Evolutionary conservation across 1,140 invertebrate species (phyloP).

Genomic region (Aphelinus atriplicis): DNA sequence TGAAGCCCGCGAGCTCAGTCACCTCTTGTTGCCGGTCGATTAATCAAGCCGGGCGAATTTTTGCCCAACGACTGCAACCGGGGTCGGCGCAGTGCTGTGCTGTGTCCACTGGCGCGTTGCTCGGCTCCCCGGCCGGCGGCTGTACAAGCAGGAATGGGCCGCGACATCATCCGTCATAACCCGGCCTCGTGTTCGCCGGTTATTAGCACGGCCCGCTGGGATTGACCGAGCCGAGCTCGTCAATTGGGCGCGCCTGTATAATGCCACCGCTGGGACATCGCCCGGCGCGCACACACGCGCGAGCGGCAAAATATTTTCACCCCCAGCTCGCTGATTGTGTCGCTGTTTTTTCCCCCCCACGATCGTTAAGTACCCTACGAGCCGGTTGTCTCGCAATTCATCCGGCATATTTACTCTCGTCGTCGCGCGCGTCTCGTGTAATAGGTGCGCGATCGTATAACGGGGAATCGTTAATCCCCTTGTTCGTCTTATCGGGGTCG

Average conservation of each 20-base stretch:
- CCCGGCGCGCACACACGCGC: background rate
- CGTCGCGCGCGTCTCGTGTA: background rate
- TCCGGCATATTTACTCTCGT: constrained; percentile 4
- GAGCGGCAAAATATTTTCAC: constrained; percentile 7
- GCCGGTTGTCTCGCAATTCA: background rate
- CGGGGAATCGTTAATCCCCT: too few relatives aligned
- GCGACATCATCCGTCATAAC: constrained; percentile 52
- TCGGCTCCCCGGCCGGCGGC: background rate
- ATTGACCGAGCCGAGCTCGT: constrained; percentile 34
- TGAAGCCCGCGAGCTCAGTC: too few relatives aligned
- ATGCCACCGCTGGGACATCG: too few relatives aligned
- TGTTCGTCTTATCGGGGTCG: too few relatives aligned
- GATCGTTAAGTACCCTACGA: background rate
- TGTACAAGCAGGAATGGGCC: constrained; percentile 25
- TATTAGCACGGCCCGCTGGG: constrained; percentile 50
- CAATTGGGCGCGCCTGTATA: constrained; percentile 11
- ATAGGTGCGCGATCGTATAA: too few relatives aligned
- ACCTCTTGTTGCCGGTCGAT: too few relatives aligned
- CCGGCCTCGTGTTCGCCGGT: constrained; percentile 49
- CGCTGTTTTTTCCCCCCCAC: background rate
- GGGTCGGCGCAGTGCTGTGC: too few relatives aligned
- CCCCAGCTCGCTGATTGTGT: background rate
- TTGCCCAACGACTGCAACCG: too few relatives aligned
- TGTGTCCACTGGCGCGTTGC: too few relatives aligned
- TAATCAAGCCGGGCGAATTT: too few relatives aligned